A percentile compares a stretch with the other conserved stretches of the same genome.
phyloP scores from a whole-genome alignment of 2,113 vertebrate genomes.

The Promerops cafer region DNA sequence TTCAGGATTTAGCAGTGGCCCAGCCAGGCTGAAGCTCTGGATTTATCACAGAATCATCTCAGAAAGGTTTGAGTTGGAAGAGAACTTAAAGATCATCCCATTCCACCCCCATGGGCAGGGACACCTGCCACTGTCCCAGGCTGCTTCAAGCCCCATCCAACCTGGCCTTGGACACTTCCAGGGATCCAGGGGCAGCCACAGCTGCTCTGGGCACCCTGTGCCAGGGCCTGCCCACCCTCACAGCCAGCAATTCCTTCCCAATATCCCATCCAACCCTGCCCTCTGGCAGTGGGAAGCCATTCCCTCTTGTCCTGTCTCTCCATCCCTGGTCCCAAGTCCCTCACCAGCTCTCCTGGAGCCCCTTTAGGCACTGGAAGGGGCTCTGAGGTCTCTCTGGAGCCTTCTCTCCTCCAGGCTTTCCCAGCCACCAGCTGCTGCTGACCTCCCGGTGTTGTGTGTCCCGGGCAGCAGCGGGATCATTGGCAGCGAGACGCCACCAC shows the following conservation, averaged over 20 bases:
- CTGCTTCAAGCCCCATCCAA: fast-evolving
- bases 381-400: not conserved
- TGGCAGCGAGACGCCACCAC: fast-evolving
- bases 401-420: not conserved
- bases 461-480: not conserved
- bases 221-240: fast-evolving
- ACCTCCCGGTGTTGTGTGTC: fast-evolving
- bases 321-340: not conserved
- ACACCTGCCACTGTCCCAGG: not conserved
- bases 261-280: fast-evolving
- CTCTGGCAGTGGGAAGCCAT: not conserved
- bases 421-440: not conserved
- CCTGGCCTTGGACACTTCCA: not conserved
- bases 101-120: fast-evolving
- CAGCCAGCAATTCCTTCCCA: fast-evolving
- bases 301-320: not conserved
- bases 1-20: not conserved
- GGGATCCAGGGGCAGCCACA: not conserved
- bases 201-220: not conserved
- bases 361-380: fast-evolving
- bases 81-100: fast-evolving
- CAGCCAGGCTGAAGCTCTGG: not conserved
- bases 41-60: not conserved
- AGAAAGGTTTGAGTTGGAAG: not conserved
- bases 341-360: not conserved